Percentiles rank a stretch among this genome's conserved stretches.
phyloP scores from a whole-genome alignment of 2,888 invertebrate species.

The Pristionchus japonicus region DNA sequence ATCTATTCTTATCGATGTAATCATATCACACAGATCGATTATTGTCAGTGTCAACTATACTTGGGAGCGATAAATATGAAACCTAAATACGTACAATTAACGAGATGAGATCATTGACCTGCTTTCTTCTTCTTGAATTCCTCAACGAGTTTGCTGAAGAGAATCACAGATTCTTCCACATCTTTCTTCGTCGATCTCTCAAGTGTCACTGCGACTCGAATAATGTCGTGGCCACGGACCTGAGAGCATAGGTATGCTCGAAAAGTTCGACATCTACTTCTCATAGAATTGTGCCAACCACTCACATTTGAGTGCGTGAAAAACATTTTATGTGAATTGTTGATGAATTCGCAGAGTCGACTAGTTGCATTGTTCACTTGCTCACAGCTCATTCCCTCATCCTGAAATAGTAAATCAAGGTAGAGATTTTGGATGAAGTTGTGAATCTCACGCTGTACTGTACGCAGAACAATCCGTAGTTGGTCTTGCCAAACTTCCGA shows the following conservation, averaged over 20 bases:
- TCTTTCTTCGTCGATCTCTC: constrained; percentile 45
- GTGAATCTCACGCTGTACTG: constrained; percentile 48
- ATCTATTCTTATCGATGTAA: not conserved
- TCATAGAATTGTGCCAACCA: too few relatives aligned
- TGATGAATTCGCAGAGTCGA: constrained; percentile 52
- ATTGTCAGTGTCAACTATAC: too few relatives aligned
- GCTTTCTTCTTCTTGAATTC: constrained; percentile 38
- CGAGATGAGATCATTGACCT: too few relatives aligned
- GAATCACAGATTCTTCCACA: constrained; percentile 46
- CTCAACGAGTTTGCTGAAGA: constrained; percentile 37
- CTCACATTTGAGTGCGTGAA: constrained; percentile 51
- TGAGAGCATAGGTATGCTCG: too few relatives aligned
- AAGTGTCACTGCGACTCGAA: constrained; percentile 43
- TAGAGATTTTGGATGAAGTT: not conserved
- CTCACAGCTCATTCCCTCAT: constrained; percentile 24
- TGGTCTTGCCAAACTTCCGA: constrained; percentile 51
- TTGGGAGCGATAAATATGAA: too few relatives aligned
- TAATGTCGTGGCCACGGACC: constrained; percentile 47
- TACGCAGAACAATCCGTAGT: constrained; percentile 50
- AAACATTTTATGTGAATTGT: constrained; percentile 51
- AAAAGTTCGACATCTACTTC: too few relatives aligned
- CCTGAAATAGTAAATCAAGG: constrained; percentile 26
- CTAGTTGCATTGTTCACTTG: constrained; percentile 50
- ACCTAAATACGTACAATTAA: too few relatives aligned
- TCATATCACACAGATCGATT: not conserved